Conservation (phyloP, 2,797 vertebrate species). For the Sylvia borin region DNA sequence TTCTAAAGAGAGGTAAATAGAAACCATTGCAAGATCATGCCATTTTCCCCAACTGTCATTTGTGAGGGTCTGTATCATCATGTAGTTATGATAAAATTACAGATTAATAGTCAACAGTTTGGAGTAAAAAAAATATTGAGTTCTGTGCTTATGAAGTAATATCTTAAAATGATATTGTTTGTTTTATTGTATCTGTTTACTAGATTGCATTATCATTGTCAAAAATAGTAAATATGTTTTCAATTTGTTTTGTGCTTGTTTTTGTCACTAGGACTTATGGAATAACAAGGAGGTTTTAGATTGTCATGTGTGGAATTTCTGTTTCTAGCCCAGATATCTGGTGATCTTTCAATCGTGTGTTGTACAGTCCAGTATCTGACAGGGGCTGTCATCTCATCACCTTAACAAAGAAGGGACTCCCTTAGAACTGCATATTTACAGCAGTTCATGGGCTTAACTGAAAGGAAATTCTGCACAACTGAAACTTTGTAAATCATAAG, state of each 20-base stretch:
- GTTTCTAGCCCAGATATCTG: background rate
- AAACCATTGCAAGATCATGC: background rate
- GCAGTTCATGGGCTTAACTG: background rate
- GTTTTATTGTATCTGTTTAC: background rate
- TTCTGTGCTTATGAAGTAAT: background rate
- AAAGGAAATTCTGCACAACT: background rate
- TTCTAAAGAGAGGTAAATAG: background rate
- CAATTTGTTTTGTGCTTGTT: background rate
- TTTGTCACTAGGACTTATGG: background rate
- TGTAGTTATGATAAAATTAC: background rate
- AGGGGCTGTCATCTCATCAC: background rate
- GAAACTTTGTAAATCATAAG: background rate
- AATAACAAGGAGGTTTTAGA: accelerated
- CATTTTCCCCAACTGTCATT: background rate
- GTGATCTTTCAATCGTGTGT: background rate
- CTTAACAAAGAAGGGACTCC: background rate
- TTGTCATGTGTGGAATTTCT: background rate
- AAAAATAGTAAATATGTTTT: background rate
- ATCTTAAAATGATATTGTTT: background rate
- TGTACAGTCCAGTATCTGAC: background rate
- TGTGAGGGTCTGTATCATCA: background rate
- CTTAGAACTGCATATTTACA: background rate
- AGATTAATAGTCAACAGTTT: background rate
- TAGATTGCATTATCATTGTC: background rate
- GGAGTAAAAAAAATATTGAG: background rate